Evolutionary conservation across 2,113 vertebrate species (phyloP), one percentile per base, ranked within the genome.

Genomic region (Stercorarius parasiticus): DNA sequence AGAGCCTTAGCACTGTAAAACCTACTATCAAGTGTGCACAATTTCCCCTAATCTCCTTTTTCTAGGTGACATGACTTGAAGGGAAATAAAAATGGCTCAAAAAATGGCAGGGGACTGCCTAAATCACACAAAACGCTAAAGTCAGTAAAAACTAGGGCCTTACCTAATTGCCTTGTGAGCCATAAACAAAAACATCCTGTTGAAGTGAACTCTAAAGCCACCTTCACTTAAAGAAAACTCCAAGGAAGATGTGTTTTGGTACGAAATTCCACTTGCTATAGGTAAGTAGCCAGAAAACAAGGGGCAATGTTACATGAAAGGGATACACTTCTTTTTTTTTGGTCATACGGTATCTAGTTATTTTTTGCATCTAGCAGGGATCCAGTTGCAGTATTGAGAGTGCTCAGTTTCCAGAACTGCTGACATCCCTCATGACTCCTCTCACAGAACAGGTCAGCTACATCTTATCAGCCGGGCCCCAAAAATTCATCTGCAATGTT

Each of bases 231-330:
- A 62, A 43, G 11, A 47, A 71, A 79, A 22, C 5, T 30, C 1
- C 6, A 45, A 45, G 20, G 49, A 45, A 50, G 4, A 15, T 2
- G 1, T 3, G 6, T 49, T 86, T n/a, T 61, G 11, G 13, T 20
- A 94, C 85, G 53, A 58, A 82, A 27, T 30, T 82, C 19, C 14
- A 40, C 18, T 79, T 67, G 5, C n/a, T 52, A 1, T 8, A 58
- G 3, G 18, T 34, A 49, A 9, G 15, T 16, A 58, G 8, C 12
- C 25, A 89, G 56, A 42, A 76, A 78, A 29, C 8, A 58, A 83
- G 3, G 13, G 30, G 1, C 3, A 69, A 10, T 0, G 0, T 20
- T 1, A 1, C 4, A 22, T 25, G 16, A 83, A 85, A 78, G 26
- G 4, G 2, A 3, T 50, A 19, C 1, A 19, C 11, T 10, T 34